Evolutionary conservation across 2,797 vertebrate genomes (phyloP), one percentile per base, ranked within the genome.

Genomic region (Anisognathus igniventris): DNA sequence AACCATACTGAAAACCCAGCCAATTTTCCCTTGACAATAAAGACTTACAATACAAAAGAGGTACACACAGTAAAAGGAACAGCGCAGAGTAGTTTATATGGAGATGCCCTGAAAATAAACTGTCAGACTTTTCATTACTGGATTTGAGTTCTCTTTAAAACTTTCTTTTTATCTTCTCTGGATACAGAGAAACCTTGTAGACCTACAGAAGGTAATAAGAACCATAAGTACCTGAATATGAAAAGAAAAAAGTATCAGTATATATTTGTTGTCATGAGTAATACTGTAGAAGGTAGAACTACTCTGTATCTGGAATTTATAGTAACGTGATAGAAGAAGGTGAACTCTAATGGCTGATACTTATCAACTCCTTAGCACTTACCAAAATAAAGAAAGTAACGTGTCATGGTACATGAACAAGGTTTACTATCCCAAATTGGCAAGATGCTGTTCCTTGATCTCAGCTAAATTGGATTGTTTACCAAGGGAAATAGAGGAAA

Each of bases 401-500:
- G 58, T 50, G 3, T 27, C 67, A 80, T 53, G 44, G 66, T 23
- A 50, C 20, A 68, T 11, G 39, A 85, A 60, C 33, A 83, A 67
- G 47, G 53, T 87, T 84, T 92, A 40, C 88, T 83, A 72, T 66
- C 25, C 24, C 37, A 72, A 94, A 95, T 2, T 91, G 74, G 56
- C 60, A 79, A 73, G 79, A 40, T 79, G 56, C 82, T 92, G 62
- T 92, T 83, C 84, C 88, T 96, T 95, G 88, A 94, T 94, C 88
- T 92, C 86, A 88, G 68, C 20, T 93, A 87, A 76, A 85, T 76
- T 92, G 15, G 54, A 48, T 90, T 94, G 80, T 95, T 96, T 97
- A 79, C 86, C 54, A 90, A 90, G 2, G 54, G 57, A 95, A 96
- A 91, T 40, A 91, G 31, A n/a, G 25, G 47, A 30, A 81, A 93